Evolutionary conservation across 1,140 invertebrate species (phyloP), one percentile per base, ranked within the genome.

Genomic region (Anagrus nilaparvatae): DNA sequence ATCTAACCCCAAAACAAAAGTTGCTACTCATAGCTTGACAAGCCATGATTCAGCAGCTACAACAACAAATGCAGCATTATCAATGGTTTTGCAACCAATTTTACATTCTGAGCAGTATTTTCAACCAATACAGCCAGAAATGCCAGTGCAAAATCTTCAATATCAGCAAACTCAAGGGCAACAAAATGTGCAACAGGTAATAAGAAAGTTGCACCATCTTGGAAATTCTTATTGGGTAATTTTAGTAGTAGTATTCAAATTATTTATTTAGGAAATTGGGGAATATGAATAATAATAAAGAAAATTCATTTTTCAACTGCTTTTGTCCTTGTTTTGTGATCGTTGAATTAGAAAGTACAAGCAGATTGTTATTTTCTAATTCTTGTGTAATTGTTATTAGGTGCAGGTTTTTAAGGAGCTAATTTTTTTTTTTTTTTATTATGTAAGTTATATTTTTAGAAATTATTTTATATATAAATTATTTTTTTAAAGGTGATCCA

Each of bases 1-100:
- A 7, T 69, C 66, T 0, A 67, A 69, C 52, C 65, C 66, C 0
- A 69, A 69, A 46, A 58, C 63, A 4, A 69, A 67, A 39, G 56
- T 60, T 7, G 45, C 45, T 5, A 63, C 62, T 7, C 52, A 56
- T 14, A 54, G 59, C 38, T 19, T 54, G 23, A 51, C 51, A 18
- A 50, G 24, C 5, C 60, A 63, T 6, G 59, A 61, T 20, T 9
- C 40, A 29, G 4, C 34, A 16, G 31, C 44, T 13, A 40, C 23
- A 16, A 13, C 32, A 35, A 27, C 44, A 10, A 51, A 53, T 3
- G 43, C 50, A 17, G 50, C 47, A 36, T n/a, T n/a, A n/a, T n/a
- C n/a, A n/a, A n/a, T n/a, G n/a, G 25, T 40, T 6, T 34, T 43
- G 17, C 45, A 47, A 24, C 44, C 59, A 13, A 21, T 52, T 12